Evolutionary conservation across 2,797 vertebrate species (phyloP).

Genomic region (Hozukius guyotensis): DNA sequence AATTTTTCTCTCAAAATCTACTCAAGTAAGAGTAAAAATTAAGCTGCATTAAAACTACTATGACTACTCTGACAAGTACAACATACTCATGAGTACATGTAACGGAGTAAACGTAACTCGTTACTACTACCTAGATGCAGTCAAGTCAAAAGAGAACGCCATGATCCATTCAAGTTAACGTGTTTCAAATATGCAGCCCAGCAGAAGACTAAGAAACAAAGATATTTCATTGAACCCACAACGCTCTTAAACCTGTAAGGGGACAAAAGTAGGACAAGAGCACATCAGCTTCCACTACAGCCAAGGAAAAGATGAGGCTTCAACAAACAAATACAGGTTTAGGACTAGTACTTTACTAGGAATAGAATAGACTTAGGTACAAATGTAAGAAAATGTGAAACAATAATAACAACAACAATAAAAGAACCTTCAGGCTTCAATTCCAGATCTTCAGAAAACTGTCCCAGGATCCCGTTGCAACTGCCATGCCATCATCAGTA

Average conservation of each 20-base stretch:
- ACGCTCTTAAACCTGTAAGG: slow-evolving; percentile 1
- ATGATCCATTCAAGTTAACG: slow-evolving; percentile 12
- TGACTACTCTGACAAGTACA: not conserved
- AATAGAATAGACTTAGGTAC: slow-evolving; percentile 25
- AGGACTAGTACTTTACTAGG: slow-evolving; percentile 1
- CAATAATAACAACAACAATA: not conserved
- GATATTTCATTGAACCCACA: slow-evolving; percentile 17
- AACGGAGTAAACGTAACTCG: not conserved
- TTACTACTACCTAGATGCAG: not conserved
- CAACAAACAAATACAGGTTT: slow-evolving; percentile 20
- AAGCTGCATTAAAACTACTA: not conserved
- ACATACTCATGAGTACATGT: not conserved
- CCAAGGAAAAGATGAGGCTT: slow-evolving; percentile 6
- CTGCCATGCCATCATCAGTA: slow-evolving; percentile 99
- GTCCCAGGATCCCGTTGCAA: slow-evolving; percentile 99
- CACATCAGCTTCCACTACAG: slow-evolving; percentile 8
- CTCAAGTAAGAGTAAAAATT: not conserved
- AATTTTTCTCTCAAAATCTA: not conserved
- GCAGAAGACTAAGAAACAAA: not conserved
- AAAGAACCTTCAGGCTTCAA: slow-evolving; percentile 89
- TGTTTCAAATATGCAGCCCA: slow-evolving; percentile 3
- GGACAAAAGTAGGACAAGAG: not conserved
- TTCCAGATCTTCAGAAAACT: slow-evolving; percentile 99
- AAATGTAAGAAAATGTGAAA: slow-evolving; percentile 25
- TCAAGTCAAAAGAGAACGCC: not conserved